Evolutionary conservation across 2,888 invertebrate species (phyloP), one percentile per base, ranked within the genome.

Genomic region (Nephrotoma flavescens): DNA sequence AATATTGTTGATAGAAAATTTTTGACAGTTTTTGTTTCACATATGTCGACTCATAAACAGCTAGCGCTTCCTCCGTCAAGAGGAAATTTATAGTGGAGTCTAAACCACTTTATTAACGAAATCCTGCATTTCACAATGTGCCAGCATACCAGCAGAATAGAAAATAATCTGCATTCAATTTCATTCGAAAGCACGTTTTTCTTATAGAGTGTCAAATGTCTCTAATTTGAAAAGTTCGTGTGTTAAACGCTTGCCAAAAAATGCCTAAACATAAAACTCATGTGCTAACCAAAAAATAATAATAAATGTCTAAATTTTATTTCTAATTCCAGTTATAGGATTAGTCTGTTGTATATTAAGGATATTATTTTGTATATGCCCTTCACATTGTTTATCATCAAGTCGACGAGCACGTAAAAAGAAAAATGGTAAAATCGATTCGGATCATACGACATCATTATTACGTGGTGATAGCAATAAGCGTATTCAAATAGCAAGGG

Each of bases 291-390:
- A 15, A 15, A 41, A 41, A 19, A 41, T 41, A 45, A 2, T 12
- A 47, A 85, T 71, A 45, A 11, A 42, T 84, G 31, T 42, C 86
- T 45, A 31, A 83, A 45, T 85, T 31, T 83, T 86, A n/a, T 47
- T 86, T 86, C 85, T 9, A 71, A 88, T 92, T 87, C 89, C 90
- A 90, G 94, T 94, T 90, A 94, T 96, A 89, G 97, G 97, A 89
- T 93, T 96, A 89, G 93, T 96, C 89, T 96, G 96, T 92, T 96
- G 96, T 92, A 92, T 97, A 90, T 93, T 97, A 89, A 95, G 97
- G 89, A 95, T 97, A 90, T 93, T 95, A 90, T 94, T 97, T 91
- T 97, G 97, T 92, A 95, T 96, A 91, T 96, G 96, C 91, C 95
- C 96, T 89, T 95, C 95, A 90, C 95, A 94, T 90, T 96, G 96